Conservation (phyloP, 1,140 invertebrate genomes). For the Cherax quadricarinatus region DNA sequence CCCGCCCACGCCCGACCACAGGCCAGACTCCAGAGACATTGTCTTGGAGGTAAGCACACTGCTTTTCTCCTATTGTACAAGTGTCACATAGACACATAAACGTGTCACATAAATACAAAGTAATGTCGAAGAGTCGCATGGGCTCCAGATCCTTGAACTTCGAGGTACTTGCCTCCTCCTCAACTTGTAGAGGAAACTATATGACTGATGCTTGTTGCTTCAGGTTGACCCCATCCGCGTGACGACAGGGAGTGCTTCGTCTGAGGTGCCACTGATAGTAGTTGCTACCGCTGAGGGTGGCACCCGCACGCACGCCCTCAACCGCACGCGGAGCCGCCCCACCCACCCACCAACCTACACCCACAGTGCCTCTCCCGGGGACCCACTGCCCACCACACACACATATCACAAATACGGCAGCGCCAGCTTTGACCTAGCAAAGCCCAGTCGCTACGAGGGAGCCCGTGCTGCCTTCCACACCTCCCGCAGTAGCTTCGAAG, state of each 20-base stretch:
- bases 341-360: conserved; percentile 24
- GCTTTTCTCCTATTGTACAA: not conserved
- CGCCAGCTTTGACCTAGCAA: conserved; percentile 65
- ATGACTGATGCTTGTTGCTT: not conserved
- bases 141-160: no score
- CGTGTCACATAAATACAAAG: no score
- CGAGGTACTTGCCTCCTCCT: no score
- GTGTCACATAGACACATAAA: no score
- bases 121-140: no score
- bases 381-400: conserved; percentile 50
- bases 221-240: conserved; percentile 61
- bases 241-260: conserved; percentile 34
- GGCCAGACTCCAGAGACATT: conserved; percentile 23
- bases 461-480: conserved; percentile 64
- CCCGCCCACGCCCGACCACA: conserved; percentile 7
- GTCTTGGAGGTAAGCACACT: conserved; percentile 16
- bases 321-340: conserved; percentile 17
- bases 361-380: conserved; percentile 36
- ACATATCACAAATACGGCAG: conserved; percentile 67
- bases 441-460: conserved; percentile 48
- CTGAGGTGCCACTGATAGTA: conserved; percentile 62
- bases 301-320: conserved; percentile 62
- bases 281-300: conserved; percentile 64
- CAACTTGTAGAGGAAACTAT: no score
- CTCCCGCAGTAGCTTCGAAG: conserved; percentile 61